Base-by-base conservation (phyloP, 92 coral and sea anemone genomes). In the Parazoanthus atlanticus region DNA sequence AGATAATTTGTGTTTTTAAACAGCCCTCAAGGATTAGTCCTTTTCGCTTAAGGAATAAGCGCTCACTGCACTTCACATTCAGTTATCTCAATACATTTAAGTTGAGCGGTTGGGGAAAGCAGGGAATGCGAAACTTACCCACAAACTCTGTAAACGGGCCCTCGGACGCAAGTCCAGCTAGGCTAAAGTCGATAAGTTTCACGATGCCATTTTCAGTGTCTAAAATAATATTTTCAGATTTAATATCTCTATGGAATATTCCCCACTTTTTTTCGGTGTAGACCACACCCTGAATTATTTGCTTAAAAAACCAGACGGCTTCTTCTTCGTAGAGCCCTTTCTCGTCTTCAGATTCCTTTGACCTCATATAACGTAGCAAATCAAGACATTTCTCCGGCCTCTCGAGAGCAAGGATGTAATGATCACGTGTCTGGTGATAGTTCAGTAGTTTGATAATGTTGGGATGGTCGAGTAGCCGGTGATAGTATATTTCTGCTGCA, bases 201-300 rank as follows among this genome's bases (percentile, higher is more conserved):
- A 92, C 98, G 34, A 89, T 92, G 13, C 96, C 96, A 38, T 95
- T 93, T 75, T 90, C 91, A 32, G 92, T 91, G 84, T 96, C 98
- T n/a, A 96, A 47, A 16, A 96, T 88, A 80, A 96, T 80, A 67
- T 96, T 96, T 76, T 96, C 98, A 82, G 95, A 97, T 86, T 96
- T 96, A 80, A 96, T 96, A 86, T 96, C 98, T 80, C 98, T 91
- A 81, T 96, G 98, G 66, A 94, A 96, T 46, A 96, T 91, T 52
- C 96, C 98, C 80, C 92, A 90, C 25, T 89, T 30, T 19, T 92
- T 32, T 34, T 74, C 98, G 78, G 96, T 93, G 88, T 96, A 92
- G 33, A 90, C 76, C n/a, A 91, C 93, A 3, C 98, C 98, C 52
- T 89, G 88, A 25, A 94, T 78, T 17, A 96, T 95, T 88, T 96